Evolutionary conservation across 2,113 vertebrate genomes (phyloP).

Genomic region (Entomyzon cyanotis): DNA sequence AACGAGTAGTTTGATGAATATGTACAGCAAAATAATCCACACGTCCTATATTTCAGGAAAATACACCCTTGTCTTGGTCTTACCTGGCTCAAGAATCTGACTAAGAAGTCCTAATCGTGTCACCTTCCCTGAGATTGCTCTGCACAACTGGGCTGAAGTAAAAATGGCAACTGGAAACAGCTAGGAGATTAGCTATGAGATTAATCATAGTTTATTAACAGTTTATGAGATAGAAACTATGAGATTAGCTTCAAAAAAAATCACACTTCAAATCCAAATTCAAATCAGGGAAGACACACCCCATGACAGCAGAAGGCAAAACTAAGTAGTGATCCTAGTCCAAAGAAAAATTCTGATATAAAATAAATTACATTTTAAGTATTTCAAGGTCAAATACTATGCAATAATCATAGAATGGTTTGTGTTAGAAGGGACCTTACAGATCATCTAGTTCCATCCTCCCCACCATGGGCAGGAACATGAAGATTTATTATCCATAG

Average conservation of each 20-base stretch:
- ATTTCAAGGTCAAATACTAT: background rate
- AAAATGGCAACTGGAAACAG: background rate
- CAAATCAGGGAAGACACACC: background rate
- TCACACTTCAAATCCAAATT: background rate
- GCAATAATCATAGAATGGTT: background rate
- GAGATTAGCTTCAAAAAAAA: background rate
- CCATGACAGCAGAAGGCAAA: background rate
- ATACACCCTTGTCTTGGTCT: background rate
- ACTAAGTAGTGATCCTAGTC: background rate
- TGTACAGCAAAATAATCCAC: background rate
- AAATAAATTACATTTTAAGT: background rate
- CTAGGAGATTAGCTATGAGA: background rate
- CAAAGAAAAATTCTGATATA: background rate
- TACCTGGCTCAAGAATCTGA: background rate
- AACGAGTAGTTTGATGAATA: background rate
- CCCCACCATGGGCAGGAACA: background rate
- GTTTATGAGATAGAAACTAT: too few species aligned
- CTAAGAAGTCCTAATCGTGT: background rate
- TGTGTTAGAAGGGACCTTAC: background rate
- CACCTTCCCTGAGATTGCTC: background rate
- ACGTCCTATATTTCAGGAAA: rapidly evolving
- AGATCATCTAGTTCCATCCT: rapidly evolving
- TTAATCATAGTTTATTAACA: too few species aligned
- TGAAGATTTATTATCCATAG: background rate
- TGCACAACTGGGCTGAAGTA: background rate